Base-by-base conservation (phyloP, 2,888 invertebrate genomes). In the Drosophila acutilabella region DNA sequence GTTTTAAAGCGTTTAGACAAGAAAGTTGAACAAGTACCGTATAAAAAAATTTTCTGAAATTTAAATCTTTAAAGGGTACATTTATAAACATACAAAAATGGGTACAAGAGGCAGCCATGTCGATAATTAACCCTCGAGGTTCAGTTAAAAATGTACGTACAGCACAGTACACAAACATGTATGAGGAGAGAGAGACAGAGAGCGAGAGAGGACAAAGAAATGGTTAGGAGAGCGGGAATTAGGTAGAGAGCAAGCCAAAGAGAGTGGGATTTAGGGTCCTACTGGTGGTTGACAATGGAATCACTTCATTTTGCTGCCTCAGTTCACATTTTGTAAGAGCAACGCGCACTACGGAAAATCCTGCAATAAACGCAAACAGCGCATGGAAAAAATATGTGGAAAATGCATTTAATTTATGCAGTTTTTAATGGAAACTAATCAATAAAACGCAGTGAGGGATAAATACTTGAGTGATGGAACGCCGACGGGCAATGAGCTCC, bases 401-500 rank as follows among this genome's bases (percentile, higher is more conserved):
- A 54, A 44, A 59, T 66, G 42, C 42, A 18, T 38, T 48, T 40
- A 41, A 33, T 33, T 57, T 36, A 57, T 57, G 18, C 23, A 48
- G 13, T 33, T 41, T 36, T 56, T 14, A 45, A 42, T 47, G 11
- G 45, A 16, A 40, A 23, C 14, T 18, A 23, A 54, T 33, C 23
- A 57, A 70, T 14, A 60, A 58, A 42, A n/a, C 51, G 48, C 41
- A 53, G 33, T 18, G 4, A 56, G 20, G 5, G 4, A 48, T 30
- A 58, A 26, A 56, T 56, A 72, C 18, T 50, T 50, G 8, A n/a
- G 36, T 4, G 8, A 90, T 91, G 91, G 91, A 91, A 62, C 82
- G 91, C 11, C 91, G 90, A 38, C 80, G 78, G 61, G 84, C 91
- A 8, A 66, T 89, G 61, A 67, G 69, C 40, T 78, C 82, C 6